These are phyloP conservation scores for Buceros bicornis DNA, from an alignment of 2,797 vertebrate genomes.

Conservation along the genomic window DNA sequence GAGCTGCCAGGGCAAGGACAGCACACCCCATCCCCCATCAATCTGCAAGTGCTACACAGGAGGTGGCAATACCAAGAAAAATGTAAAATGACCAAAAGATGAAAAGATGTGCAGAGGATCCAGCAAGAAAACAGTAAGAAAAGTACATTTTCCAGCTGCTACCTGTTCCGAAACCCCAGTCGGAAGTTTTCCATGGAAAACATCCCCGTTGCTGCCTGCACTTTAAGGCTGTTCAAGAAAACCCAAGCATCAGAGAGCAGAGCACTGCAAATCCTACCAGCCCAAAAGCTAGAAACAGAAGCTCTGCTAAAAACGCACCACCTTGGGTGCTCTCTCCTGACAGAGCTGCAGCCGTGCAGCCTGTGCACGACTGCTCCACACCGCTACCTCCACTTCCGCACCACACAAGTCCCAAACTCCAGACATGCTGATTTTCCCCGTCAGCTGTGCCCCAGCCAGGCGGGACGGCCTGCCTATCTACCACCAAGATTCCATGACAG, in stretches of 20 bases:
- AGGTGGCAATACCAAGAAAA: neutral
- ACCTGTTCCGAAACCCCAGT: neutral
- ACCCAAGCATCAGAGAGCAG: neutral
- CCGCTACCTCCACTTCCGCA: neutral
- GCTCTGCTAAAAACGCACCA: neutral
- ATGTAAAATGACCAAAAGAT: neutral
- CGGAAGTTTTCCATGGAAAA: neutral
- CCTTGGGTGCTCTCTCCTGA: neutral
- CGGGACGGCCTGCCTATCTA: neutral
- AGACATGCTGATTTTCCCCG: neutral
- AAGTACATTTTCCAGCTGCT: neutral
- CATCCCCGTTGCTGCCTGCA: neutral
- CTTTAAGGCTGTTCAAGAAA: neutral
- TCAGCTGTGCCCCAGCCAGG: neutral
- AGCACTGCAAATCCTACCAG: neutral
- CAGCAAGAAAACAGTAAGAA: neutral
- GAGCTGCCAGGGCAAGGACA: neutral
- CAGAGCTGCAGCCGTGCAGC: neutral
- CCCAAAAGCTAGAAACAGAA: neutral
- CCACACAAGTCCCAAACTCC: neutral
- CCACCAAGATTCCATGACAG: neutral
- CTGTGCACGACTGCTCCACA: neutral
- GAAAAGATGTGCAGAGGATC: neutral
- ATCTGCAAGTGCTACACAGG: neutral
- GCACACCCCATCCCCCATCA: neutral